phyloP scores from a whole-genome alignment of 2,888 invertebrate species.

The Vesta saturnalis region DNA sequence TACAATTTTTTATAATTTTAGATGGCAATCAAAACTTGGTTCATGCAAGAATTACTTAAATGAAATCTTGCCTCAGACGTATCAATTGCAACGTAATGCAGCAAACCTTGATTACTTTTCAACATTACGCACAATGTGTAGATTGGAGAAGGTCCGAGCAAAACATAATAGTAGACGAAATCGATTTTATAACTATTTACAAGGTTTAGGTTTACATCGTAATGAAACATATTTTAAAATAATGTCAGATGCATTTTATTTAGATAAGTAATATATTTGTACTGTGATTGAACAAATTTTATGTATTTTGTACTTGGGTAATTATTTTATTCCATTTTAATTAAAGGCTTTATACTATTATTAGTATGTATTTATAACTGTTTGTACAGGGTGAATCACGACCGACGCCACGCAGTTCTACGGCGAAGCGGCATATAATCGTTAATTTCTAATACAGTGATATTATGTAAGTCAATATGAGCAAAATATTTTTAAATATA shows the following conservation, averaged over 20 bases:
- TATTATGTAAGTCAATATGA: no score
- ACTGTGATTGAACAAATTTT: background rate
- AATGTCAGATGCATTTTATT: slow-evolving; percentile 12
- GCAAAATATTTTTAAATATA: no score
- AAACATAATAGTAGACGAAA: slow-evolving; percentile 74
- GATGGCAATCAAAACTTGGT: slow-evolving; percentile 34
- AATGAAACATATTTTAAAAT: slow-evolving; percentile 32
- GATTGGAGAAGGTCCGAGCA: slow-evolving; percentile 72
- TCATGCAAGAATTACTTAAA: slow-evolving; percentile 61
- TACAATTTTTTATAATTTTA: slow-evolving; percentile 58
- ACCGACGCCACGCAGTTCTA: no score
- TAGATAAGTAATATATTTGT: slow-evolving; percentile 5
- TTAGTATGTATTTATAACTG: no score
- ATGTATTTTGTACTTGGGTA: background rate
- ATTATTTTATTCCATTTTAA: no score
- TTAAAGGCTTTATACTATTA: background rate
- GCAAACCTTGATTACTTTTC: slow-evolving; percentile 77
- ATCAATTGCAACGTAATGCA: slow-evolving; percentile 66
- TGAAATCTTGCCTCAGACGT: slow-evolving; percentile 63
- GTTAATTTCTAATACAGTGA: no score
- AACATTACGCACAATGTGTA: slow-evolving; percentile 73
- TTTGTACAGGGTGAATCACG: no score
- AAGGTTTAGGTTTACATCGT: slow-evolving; percentile 35
- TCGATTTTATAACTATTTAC: slow-evolving; percentile 80
- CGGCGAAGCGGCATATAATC: no score